phyloP scores from a whole-genome alignment of 2,113 vertebrate genomes.

The Pelusios castaneus region DNA sequence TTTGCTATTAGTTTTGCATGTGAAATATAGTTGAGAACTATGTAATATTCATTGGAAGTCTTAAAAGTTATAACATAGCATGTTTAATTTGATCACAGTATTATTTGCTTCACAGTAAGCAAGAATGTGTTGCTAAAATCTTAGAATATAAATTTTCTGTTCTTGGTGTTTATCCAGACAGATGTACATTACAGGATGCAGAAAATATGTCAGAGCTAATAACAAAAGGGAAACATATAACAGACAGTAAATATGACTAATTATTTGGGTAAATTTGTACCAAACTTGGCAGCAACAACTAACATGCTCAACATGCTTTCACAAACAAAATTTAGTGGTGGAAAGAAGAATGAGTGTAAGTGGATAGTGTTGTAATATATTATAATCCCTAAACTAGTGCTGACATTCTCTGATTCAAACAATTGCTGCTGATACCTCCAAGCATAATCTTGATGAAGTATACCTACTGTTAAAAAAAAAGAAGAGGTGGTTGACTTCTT shows the following conservation, averaged over 20 bases:
- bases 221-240: neutral
- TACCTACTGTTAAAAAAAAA: neutral
- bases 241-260: neutral
- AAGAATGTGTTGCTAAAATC: neutral
- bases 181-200: neutral
- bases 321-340: neutral
- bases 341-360: neutral
- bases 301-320: neutral
- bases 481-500: neutral
- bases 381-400: neutral
- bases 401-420: neutral
- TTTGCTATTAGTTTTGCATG: neutral
- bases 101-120: neutral
- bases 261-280: neutral
- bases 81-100: neutral
- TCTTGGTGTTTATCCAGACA: neutral
- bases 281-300: neutral
- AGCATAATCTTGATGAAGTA: neutral
- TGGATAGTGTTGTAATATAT: neutral
- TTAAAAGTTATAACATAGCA: neutral
- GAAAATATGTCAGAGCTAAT: neutral
- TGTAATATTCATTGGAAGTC: slow-evolving; percentile 1
- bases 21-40: neutral
- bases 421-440: neutral
- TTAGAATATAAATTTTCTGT: neutral